Evolutionary conservation across 2,113 vertebrate genomes (phyloP).

Genomic region (Aptenodytes forsteri): DNA sequence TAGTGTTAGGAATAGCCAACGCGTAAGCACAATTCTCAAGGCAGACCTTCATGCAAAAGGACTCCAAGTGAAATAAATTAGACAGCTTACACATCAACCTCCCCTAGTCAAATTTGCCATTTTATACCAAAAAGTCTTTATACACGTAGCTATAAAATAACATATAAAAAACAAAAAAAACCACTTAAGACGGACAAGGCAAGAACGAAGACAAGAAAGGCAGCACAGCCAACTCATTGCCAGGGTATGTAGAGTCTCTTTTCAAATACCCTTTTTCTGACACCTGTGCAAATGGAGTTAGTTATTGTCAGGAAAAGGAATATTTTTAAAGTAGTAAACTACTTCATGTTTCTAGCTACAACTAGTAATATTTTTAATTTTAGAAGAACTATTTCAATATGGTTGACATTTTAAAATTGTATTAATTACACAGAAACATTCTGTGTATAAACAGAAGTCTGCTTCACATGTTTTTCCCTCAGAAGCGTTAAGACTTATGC

Average conservation of each 20-base stretch:
- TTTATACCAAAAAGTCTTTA: not conserved
- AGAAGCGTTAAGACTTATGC: not conserved
- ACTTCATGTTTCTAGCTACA: not conserved
- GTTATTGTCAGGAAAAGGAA: not conserved
- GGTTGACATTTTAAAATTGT: too few relatives aligned
- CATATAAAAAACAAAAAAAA: not conserved
- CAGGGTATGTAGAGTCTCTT: not conserved
- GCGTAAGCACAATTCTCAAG: not conserved
- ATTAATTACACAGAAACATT: not conserved
- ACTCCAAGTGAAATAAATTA: not conserved
- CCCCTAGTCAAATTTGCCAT: not conserved
- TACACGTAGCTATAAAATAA: not conserved
- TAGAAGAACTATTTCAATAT: not conserved
- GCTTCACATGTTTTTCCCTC: not conserved
- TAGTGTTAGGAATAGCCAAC: not conserved
- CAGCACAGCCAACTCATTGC: not conserved
- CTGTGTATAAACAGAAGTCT: not conserved
- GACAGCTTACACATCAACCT: not conserved
- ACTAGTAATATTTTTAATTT: not conserved
- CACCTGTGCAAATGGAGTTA: not conserved
- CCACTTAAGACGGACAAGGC: not conserved
- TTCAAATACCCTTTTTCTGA: not conserved
- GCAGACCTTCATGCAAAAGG: not conserved
- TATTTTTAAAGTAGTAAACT: not conserved
- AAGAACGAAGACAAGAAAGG: not conserved